These are phyloP conservation scores for Dasyurus viverrinus DNA, from an alignment of 2,113 vertebrate genomes.

Conservation along the genomic window DNA sequence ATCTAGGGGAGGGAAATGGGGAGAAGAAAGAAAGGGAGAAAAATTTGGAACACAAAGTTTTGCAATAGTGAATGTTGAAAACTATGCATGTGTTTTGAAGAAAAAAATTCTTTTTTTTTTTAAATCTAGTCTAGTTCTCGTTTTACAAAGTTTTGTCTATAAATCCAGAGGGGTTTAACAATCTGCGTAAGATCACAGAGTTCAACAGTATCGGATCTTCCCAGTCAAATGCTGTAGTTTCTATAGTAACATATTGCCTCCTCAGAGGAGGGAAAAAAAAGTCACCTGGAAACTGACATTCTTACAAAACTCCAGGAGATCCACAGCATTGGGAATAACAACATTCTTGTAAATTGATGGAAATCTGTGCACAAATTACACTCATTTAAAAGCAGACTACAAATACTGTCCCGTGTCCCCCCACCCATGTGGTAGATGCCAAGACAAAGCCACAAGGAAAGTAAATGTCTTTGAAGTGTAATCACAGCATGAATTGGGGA, in stretches of 20 bases:
- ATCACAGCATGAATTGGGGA: conserved; percentile 56
- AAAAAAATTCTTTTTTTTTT: too few relatives aligned
- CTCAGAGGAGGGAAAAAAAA: conserved; percentile 4
- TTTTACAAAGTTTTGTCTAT: not conserved
- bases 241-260: not conserved
- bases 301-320: conserved; percentile 13
- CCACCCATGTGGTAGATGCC: conserved; percentile 24
- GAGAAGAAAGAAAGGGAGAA: too few relatives aligned
- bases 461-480: conserved; percentile 42
- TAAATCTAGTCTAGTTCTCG: not conserved
- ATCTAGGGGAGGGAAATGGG: too few relatives aligned
- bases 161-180: not conserved
- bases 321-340: conserved; percentile 12
- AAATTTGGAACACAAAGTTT: too few relatives aligned
- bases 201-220: not conserved
- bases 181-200: not conserved
- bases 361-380: conserved; percentile 44
- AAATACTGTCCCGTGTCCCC: conserved; percentile 21
- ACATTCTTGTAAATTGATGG: conserved; percentile 25
- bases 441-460: conserved; percentile 55
- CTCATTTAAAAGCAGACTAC: conserved; percentile 51
- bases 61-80: too few relatives aligned
- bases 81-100: too few relatives aligned
- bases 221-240: not conserved
- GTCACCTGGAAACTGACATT: conserved; percentile 6